phyloP scores from a whole-genome alignment of 2,888 invertebrate genomes.

The Phengaris arion region DNA sequence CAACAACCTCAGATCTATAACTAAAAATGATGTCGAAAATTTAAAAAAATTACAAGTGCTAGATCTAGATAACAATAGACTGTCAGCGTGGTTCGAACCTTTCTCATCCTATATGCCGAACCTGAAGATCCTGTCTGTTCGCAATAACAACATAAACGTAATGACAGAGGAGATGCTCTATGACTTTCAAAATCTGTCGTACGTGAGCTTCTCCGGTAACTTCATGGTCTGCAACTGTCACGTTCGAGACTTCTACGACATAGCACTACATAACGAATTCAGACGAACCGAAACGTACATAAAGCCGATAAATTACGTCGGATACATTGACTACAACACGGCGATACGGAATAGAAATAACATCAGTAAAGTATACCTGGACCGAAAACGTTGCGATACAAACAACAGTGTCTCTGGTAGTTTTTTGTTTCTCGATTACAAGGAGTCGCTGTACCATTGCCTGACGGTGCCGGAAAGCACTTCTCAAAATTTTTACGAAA shows the following conservation, averaged over 20 bases:
- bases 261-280: constrained; percentile 44
- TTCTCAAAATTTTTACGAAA: constrained; percentile 42
- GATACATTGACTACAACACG: constrained; percentile 48
- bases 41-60: constrained; percentile 68
- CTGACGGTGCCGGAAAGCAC: constrained; percentile 46
- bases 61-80: constrained; percentile 75
- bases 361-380: constrained; percentile 39
- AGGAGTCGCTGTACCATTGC: constrained; percentile 48
- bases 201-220: constrained; percentile 77
- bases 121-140: constrained; percentile 66
- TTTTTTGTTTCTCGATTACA: constrained; percentile 55
- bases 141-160: constrained; percentile 77
- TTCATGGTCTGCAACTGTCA: constrained; percentile 81
- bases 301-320: constrained; percentile 41
- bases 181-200: constrained; percentile 71
- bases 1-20: constrained; percentile 72
- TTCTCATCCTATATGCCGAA: constrained; percentile 37
- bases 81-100: constrained; percentile 76
- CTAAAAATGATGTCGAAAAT: constrained; percentile 46
- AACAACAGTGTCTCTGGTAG: constrained; percentile 43
- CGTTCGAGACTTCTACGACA: constrained; percentile 71
- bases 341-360: constrained; percentile 44
- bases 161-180: constrained; percentile 77
- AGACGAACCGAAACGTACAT: constrained; percentile 18
- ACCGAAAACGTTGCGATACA: constrained; percentile 36